Base-by-base conservation (phyloP, 2,113 vertebrate species). In the Pseudopodoces humilis region DNA sequence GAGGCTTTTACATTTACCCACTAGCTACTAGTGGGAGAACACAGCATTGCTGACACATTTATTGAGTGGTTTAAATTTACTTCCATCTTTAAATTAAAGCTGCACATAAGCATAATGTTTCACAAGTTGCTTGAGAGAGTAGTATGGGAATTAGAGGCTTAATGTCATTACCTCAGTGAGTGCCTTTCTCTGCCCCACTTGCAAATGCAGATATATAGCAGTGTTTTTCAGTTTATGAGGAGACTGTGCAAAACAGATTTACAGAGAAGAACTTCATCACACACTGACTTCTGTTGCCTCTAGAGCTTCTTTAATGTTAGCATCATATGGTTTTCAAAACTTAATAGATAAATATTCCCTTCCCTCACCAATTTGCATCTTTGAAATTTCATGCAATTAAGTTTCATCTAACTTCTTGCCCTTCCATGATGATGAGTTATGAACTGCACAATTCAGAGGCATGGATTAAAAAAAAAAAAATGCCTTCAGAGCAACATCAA, bases 341-440 rank as follows among this genome's bases (percentile, higher is more conserved):
- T 56, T 97, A 96, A 95, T 86, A 71, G 83, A 88, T 93, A 95
- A 91, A 95, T 88, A 90, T 14, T 87, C 58, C 75, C 83, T 97
- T 96, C 77, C 90, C 86, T 52, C 49, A 30, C 46, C 64, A 92
- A 96, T 97, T 96, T 95, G 63, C 79, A 91, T 95, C 69, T 91
- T 92, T 94, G 81, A 97, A 93, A 96, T 95, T 94, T 93, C 47
- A 27, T 63, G 77, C 85, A 96, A 95, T 94, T 97, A 93, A 93
- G 71, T 96, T 95, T 91, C 76, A 77, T 94, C 88, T 75, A 92
- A 92, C 72, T 79, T 60, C 56, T 96, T 86, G 91, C 52, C 86
- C 67, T 95, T 94, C 84, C 88, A 39, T 52, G 79, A 83, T 92
- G 92, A 93, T 90, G 92, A 97, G 70, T 96, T 94, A 90, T 79